Evolutionary conservation across 2,797 vertebrate species (phyloP).

Genomic region (Fundulus diaphanus): DNA sequence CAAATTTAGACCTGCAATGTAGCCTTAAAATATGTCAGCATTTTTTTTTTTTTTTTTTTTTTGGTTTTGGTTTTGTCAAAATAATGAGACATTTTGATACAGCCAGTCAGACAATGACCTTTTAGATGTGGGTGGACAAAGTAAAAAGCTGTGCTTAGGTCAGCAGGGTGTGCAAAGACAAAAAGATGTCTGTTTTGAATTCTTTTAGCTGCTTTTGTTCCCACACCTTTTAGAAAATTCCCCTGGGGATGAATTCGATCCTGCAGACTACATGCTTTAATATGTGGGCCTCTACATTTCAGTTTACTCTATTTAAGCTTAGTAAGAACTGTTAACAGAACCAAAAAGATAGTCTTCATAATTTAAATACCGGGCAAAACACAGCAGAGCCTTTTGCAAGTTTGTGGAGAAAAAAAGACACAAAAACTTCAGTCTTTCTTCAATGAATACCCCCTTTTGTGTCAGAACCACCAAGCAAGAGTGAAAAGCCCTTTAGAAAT

Average conservation of each 20-base stretch:
- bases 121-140: slow-evolving; percentile 41
- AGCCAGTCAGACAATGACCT: slow-evolving; percentile 39
- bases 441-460: slow-evolving; percentile 78
- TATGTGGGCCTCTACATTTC: slow-evolving; percentile 4
- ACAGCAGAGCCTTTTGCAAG: slow-evolving; percentile 52
- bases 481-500: slow-evolving; percentile 58
- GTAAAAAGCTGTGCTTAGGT: slow-evolving; percentile 55
- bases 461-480: slow-evolving; percentile 39
- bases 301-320: neutral
- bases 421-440: slow-evolving; percentile 70
- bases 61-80: slow-evolving; percentile 29
- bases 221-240: slow-evolving; percentile 1
- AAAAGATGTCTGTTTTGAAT: slow-evolving; percentile 25
- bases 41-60: too few species aligned
- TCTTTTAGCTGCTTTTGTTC: neutral
- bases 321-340: neutral
- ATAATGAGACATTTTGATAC: slow-evolving; percentile 27
- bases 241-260: neutral
- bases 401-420: slow-evolving; percentile 60
- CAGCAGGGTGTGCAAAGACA: slow-evolving; percentile 53
- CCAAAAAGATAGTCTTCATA: neutral
- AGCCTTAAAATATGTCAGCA: slow-evolving; percentile 18
- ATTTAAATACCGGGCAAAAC: slow-evolving; percentile 1
- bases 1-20: slow-evolving; percentile 53
- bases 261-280: neutral